These are phyloP conservation scores for Microtus pennsylvanicus DNA, from an alignment of 2,113 vertebrate species.

Conservation along the genomic window DNA sequence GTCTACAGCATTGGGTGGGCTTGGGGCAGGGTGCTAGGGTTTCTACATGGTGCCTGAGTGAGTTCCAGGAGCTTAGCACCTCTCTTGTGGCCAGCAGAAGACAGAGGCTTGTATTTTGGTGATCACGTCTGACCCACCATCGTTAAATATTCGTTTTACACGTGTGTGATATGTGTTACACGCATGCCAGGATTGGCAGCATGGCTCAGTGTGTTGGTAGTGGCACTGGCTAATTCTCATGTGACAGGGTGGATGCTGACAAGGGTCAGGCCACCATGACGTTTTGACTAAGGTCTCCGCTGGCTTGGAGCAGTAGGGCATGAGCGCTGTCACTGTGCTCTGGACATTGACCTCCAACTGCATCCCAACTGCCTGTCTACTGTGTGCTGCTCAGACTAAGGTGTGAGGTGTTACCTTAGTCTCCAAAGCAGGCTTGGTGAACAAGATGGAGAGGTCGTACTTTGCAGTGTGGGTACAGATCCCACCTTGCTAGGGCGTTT, in stretches of 20 bases:
- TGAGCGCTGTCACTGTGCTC: neutral
- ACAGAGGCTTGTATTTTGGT: neutral
- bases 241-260: neutral
- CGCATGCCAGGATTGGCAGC: neutral
- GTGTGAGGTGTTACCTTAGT: neutral
- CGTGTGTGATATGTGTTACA: neutral
- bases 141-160: neutral
- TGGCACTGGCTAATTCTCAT: neutral
- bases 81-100: neutral
- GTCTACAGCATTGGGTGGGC: rapidly evolving
- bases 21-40: neutral
- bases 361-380: neutral
- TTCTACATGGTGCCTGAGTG: neutral
- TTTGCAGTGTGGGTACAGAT: neutral
- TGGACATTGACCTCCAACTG: neutral
- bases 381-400: neutral
- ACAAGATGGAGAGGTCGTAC: rapidly evolving
- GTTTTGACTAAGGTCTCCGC: neutral
- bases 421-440: neutral
- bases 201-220: neutral
- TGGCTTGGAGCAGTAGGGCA: neutral
- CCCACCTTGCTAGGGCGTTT: neutral
- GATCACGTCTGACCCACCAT: neutral
- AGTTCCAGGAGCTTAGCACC: neutral
- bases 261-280: neutral